Evolutionary conservation across 2,797 vertebrate species (phyloP).

Genomic region (Spatula versicolor): DNA sequence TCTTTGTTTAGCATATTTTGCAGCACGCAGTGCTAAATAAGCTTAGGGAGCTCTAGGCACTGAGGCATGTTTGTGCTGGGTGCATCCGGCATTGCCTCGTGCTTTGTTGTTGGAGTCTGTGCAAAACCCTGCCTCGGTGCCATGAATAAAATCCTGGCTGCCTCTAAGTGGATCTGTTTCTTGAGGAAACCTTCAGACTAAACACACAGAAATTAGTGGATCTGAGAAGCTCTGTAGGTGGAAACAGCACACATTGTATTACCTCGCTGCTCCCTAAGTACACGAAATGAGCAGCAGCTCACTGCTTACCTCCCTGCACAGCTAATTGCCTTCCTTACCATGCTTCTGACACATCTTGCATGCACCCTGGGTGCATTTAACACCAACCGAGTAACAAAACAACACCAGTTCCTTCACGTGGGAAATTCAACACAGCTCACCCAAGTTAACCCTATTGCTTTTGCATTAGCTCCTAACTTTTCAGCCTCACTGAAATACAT

Average conservation of each 20-base stretch:
- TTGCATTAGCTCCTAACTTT: background rate
- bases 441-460: background rate
- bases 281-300: background rate
- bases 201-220: background rate
- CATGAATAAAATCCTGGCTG: background rate
- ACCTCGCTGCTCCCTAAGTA: background rate
- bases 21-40: conserved; percentile 3
- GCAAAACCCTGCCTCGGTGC: background rate
- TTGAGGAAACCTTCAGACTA: background rate
- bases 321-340: background rate
- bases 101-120: background rate
- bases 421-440: background rate
- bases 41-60: conserved; percentile 21
- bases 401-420: background rate
- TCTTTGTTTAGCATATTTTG: conserved; percentile 50
- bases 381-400: background rate
- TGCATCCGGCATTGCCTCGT: background rate
- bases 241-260: background rate
- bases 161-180: background rate
- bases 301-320: background rate
- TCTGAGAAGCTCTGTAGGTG: background rate
- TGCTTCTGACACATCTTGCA: background rate
- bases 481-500: background rate
- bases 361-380: background rate
- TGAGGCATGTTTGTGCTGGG: conserved; percentile 12